Evolutionary conservation across 1,140 invertebrate genomes (phyloP), one percentile per base, ranked within the genome.

Genomic region (fruit fly (Drosophila melanogaster)): DNA sequence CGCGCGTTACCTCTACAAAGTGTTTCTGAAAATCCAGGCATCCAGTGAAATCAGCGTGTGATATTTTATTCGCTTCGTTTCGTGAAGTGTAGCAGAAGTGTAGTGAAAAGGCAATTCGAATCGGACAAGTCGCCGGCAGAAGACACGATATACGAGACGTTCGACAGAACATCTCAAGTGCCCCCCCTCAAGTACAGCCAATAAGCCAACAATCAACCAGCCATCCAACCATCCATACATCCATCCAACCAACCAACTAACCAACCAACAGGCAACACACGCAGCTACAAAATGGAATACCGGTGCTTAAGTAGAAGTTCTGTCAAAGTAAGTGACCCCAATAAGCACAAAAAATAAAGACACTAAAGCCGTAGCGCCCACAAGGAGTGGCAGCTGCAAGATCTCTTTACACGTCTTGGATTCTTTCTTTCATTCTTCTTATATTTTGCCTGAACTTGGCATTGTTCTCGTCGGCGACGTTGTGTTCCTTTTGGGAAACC

Each of bases 291-390:
- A 90, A 91, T 91, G 90, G 90, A 91, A 91, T 92, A 91, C 87
- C 90, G 90, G 90, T 92, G 90, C 90, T 90, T 90, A 83, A 90
- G 90, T 79, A 91, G 90, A 80, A 90, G 84, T 83, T 86, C 87
- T 89, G 85, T 90, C 86, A 91, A 90, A 91, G 90, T 92, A 92
- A 92, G 90, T 92, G 90, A 92, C 90, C 90, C 69, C 87, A 91
- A 90, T 91, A 89, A 90, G 76, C 74, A 67, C 73, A 77, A 80
- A 65, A 70, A 80, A 75, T 53, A 67, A 50, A 78, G 64, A 80
- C 33, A 69, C 56, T 60, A 64, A 58, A 64, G 44, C 41, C 43
- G 66, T 44, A 67, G 62, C 66, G 66, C 66, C 66, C 66, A 70
- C 66, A 54, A 69, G 65, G 66, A 61, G 47, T 67, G 57, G 66